Percentiles rank a stretch among this genome's conserved stretches.
phyloP scores from a whole-genome alignment of 2,888 invertebrate genomes.

The Sarcophaga rosellei region DNA sequence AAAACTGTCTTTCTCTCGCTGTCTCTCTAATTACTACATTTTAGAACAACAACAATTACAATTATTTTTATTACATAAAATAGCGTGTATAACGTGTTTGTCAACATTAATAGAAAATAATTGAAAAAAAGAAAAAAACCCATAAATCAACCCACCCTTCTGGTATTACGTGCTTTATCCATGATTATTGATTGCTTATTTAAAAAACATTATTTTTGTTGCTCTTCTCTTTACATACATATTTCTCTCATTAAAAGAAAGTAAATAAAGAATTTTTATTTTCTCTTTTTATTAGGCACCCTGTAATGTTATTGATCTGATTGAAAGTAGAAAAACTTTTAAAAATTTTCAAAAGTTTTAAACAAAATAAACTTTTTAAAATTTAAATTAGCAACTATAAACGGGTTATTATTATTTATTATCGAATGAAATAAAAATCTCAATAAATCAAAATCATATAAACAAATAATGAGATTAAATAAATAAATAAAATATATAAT shows the following conservation, averaged over 20 bases:
- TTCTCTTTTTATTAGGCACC: no score
- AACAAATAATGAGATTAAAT: no score
- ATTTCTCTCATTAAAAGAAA: no score
- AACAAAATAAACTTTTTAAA: no score
- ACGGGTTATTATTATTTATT: no score
- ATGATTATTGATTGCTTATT: slow-evolving; percentile 7
- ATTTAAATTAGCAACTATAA: no score
- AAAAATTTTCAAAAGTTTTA: no score
- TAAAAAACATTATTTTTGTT: not conserved
- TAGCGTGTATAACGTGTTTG: not conserved
- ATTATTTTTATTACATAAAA: not conserved
- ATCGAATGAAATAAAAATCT: not conserved
- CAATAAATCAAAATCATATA: not conserved
- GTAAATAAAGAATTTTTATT: no score
- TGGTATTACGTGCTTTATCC: slow-evolving; percentile 35
- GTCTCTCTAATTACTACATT: not conserved
- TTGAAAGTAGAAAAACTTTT: no score
- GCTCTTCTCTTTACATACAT: not conserved
- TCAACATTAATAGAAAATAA: no score
- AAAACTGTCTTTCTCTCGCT: not conserved
- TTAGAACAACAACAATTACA: not conserved
- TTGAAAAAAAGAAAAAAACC: not conserved
- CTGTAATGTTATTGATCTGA: no score
- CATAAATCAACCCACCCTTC: slow-evolving; percentile 25
- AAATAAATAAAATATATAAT: no score